Percentiles rank a stretch among this genome's conserved stretches.
Evolutionary conservation across 1,140 invertebrate genomes (phyloP).

Genomic region (Diabrotica undecimpunctata): DNA sequence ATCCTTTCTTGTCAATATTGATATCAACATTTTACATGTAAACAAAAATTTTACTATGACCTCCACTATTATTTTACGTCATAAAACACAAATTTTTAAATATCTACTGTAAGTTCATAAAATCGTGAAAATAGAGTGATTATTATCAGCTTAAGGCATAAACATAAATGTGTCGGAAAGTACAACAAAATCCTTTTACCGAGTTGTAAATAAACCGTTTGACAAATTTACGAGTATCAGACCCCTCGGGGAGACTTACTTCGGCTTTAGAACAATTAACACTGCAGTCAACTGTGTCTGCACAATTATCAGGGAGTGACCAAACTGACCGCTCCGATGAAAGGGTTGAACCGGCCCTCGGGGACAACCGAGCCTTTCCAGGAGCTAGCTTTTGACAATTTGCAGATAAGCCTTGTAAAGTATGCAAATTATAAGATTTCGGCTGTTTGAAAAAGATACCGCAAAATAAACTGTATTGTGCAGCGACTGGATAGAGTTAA

Average conservation of each 20-base stretch:
- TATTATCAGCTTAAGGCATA: background rate
- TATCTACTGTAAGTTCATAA: too few species aligned
- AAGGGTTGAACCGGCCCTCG: constrained; percentile 26
- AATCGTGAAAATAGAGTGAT: too few species aligned
- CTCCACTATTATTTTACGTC: too few species aligned
- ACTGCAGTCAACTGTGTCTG: constrained; percentile 25
- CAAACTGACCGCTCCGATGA: constrained; percentile 22
- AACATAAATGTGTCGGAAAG: background rate
- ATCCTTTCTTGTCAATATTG: too few species aligned
- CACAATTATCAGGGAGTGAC: constrained; percentile 32
- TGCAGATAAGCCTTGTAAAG: background rate
- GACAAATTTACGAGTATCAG: constrained; percentile 30
- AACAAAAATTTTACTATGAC: too few species aligned
- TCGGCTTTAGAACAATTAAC: constrained; percentile 31
- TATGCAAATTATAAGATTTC: constrained; percentile 8
- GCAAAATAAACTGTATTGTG: constrained; percentile 10
- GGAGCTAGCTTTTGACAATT: constrained; percentile 6
- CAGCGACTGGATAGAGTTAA: constrained; percentile 1
- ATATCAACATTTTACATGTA: too few species aligned
- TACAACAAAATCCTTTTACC: background rate
- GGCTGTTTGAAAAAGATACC: background rate
- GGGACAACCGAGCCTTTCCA: constrained; percentile 14
- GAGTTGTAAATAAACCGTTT: constrained; percentile 1
- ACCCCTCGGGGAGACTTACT: constrained; percentile 16
- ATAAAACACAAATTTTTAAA: too few species aligned